Evolutionary conservation across 2,797 vertebrate species (phyloP), one percentile per base, ranked within the genome.

Genomic region (Saxicola maurus): DNA sequence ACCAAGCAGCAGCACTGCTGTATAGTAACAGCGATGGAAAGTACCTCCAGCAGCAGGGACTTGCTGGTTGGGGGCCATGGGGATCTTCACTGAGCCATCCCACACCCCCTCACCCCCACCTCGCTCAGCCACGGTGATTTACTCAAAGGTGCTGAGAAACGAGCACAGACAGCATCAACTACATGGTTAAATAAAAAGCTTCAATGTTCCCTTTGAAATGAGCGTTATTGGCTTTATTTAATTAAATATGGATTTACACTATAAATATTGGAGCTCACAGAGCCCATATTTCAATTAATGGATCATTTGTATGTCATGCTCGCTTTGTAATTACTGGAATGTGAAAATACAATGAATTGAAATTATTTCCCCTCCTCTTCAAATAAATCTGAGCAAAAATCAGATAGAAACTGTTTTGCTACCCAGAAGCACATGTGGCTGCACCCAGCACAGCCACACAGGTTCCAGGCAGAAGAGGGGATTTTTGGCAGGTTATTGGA

Each of bases 231-330:
- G 96, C 93, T 95, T 97, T 97, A 96, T 97, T 97, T 97, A 97
- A 97, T 97, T 96, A 97, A 97, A 97, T 97, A 97, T 97, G 95
- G 96, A 97, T 97, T 97, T 97, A 96, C 95, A 90, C 95, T 94
- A 97, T 97, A 97, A 97, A 97, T 97, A 97, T 96, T 95, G 96
- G 96, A 96, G 95, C 92, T 89, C 84, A 48, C 88, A 56, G 84
- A 95, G 92, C 96, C 96, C 94, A 72, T 96, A 96, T 97, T 97
- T 97, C 96, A 97, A 96, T 97, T 97, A 97, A 95, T 97, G 96
- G 96, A 97, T 96, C 97, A 94, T 97, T 97, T 97, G 78, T 97
- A 94, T 97, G 96, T 97, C 96, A 96, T 89, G 92, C 96, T 95
- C 89, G 38, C 94, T 96, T 96, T 96, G 96, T 97, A 97, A 97